phyloP scores from a whole-genome alignment of 2,797 vertebrate species.

The Distichodus sexfasciatus region DNA sequence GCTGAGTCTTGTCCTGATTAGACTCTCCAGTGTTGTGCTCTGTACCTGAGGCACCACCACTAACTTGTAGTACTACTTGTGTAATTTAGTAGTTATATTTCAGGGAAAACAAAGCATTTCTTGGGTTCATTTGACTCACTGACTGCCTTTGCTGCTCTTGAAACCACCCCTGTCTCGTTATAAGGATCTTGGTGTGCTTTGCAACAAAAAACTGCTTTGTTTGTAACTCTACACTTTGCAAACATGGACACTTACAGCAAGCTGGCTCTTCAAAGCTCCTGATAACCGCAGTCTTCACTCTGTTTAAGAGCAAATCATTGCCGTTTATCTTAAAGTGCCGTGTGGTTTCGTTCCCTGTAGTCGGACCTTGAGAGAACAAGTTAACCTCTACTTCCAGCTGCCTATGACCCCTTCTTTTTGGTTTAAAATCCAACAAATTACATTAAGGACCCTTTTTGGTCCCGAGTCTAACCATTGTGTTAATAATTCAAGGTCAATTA shows the following conservation, averaged over 20 bases:
- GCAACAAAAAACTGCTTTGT: too few species aligned
- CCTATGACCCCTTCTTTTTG: conserved; percentile 35
- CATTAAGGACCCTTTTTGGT: conserved; percentile 42
- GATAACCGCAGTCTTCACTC: neutral
- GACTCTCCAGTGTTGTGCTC: too few species aligned
- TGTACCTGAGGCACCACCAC: too few species aligned
- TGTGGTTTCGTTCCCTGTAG: neutral
- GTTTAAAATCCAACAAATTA: conserved; percentile 50
- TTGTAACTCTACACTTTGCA: too few species aligned
- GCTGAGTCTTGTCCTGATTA: too few species aligned
- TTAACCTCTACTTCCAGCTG: conserved; percentile 42
- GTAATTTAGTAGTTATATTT: too few species aligned
- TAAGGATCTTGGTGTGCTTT: too few species aligned
- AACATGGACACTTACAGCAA: neutral
- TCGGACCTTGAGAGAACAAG: conserved; percentile 44
- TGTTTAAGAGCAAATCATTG: neutral
- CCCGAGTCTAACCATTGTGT: conserved; percentile 53
- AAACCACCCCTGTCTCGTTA: too few species aligned
- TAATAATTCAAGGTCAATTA: conserved; percentile 47
- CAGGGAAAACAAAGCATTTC: too few species aligned
- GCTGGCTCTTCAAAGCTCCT: neutral
- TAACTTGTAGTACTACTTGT: too few species aligned
- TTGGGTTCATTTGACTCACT: too few species aligned
- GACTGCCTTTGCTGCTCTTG: too few species aligned
- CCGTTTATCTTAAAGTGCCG: neutral